Conservation (phyloP, 2,113 vertebrate species). For the Poecilia latipinna region DNA sequence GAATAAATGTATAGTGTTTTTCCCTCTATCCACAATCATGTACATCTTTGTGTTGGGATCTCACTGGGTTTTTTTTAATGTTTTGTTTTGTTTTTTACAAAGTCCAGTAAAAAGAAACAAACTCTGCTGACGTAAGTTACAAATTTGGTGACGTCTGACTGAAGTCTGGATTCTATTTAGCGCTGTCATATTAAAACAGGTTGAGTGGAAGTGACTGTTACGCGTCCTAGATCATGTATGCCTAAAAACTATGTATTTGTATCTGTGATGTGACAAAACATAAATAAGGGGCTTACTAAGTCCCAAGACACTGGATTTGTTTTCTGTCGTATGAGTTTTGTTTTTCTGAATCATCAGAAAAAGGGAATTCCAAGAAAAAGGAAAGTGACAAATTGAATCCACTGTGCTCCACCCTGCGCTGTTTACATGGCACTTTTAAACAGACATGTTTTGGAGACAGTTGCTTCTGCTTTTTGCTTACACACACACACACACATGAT, state of each 20-base stretch:
- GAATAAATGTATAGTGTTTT: too few relatives aligned
- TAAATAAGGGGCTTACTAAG: neutral
- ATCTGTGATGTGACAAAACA: neutral
- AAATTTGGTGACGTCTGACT: neutral
- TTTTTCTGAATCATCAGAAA: slow-evolving; percentile 14
- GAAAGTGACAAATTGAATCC: slow-evolving; percentile 9
- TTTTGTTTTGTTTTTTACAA: too few relatives aligned
- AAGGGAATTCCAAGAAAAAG: slow-evolving; percentile 23
- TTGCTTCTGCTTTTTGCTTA: slow-evolving; percentile 7
- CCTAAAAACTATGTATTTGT: neutral
- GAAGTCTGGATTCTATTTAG: neutral
- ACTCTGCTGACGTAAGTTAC: neutral
- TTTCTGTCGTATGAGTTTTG: slow-evolving; percentile 1
- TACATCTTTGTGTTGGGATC: too few relatives aligned
- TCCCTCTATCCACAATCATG: too few relatives aligned
- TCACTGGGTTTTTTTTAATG: too few relatives aligned
- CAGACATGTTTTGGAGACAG: slow-evolving; percentile 24
- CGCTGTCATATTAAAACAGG: too few relatives aligned
- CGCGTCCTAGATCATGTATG: neutral
- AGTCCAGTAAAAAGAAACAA: too few relatives aligned
- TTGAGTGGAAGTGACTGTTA: neutral
- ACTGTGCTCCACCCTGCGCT: slow-evolving; percentile 54
- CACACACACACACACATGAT: slow-evolving; percentile 22
- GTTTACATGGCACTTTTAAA: slow-evolving; percentile 40
- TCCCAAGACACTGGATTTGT: slow-evolving; percentile 4